Evolutionary conservation across 92 coral and sea anemone species (phyloP), one percentile per base, ranked within the genome.

Genomic region (Siderastrea siderea): DNA sequence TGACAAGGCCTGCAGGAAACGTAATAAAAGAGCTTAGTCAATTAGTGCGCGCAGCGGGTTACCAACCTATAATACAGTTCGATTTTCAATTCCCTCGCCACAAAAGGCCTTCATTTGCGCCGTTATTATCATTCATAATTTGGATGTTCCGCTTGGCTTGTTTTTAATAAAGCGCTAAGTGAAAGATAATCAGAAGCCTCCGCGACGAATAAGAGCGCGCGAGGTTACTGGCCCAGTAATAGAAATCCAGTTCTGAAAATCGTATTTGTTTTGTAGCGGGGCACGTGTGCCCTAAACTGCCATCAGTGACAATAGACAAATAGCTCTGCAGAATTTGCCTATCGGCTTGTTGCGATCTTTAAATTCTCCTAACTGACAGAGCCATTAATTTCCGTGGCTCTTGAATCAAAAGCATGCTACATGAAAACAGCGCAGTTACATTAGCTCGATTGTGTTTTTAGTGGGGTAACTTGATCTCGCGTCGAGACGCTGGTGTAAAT

Each of bases 211-310:
- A 86, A 79, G 75, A 52, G 85, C 86, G 81, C 86, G 75, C 80
- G 78, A 77, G 49, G 38, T 26, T 26, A 26, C 69, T 69, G 67
- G 80, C 79, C 69, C 55, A 72, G 79, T 70, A 86, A 81, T 74
- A 93, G 89, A 93, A 85, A 93, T 89, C 88, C 77, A 81, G 68
- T 78, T 68, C 88, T 61, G 61, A 65, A 86, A 86, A 82, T 71
- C 90, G 85, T 91, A 91, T 93, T 93, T 93, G 92, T 72, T 79
- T 88, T 88, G 68, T 55, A 49, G 69, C 75, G 49, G 65, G 98
- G 96, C 98, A 93, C 96, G 98, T 95, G 98, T 89, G 80, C 90
- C 82, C 74, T 6, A 45, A 74, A 74, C 71, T 81, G 60, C 75
- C 74, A 77, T 64, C 66, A 58, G 67, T 71, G 83, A 86, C 88